These are phyloP conservation scores for Prinia subflava DNA, from an alignment of 2,113 vertebrate species.

Conservation along the genomic window DNA sequence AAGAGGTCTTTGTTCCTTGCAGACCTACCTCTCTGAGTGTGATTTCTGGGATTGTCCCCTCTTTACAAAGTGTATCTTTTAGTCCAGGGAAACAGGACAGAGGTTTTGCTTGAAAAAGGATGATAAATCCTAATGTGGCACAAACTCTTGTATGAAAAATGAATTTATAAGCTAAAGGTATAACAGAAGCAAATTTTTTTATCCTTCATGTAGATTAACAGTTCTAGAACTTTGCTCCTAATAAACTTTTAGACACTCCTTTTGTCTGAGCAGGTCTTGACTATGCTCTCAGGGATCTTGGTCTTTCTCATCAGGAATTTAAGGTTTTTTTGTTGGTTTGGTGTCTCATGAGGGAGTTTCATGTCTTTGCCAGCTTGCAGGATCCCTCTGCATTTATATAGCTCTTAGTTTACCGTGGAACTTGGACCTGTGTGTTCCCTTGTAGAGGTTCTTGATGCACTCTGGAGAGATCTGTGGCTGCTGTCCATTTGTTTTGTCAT, in stretches of 20 bases:
- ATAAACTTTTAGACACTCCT: neutral
- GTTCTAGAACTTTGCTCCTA: neutral
- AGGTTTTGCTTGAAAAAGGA: neutral
- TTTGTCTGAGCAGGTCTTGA: neutral
- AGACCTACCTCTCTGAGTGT: neutral
- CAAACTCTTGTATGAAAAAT: neutral
- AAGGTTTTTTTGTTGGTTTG: rapidly evolving
- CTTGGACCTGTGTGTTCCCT: neutral
- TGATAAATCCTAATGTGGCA: neutral
- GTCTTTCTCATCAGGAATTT: neutral
- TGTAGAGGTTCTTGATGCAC: neutral
- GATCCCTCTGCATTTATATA: neutral
- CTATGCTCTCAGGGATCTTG: neutral
- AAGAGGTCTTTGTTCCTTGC: neutral
- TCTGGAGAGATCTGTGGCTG: neutral
- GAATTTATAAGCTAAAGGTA: neutral
- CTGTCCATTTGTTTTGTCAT: neutral
- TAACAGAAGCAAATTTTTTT: neutral
- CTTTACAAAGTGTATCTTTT: neutral
- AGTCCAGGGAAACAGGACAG: neutral
- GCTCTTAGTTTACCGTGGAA: neutral
- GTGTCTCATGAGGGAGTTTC: neutral
- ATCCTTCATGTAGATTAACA: neutral
- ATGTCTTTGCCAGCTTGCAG: neutral
- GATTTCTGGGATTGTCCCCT: neutral